A percentile compares a stretch with the other conserved stretches of the same genome.
Evolutionary conservation across 2,797 vertebrate species (phyloP).

Genomic region (Lindbergichthys nudifrons): DNA sequence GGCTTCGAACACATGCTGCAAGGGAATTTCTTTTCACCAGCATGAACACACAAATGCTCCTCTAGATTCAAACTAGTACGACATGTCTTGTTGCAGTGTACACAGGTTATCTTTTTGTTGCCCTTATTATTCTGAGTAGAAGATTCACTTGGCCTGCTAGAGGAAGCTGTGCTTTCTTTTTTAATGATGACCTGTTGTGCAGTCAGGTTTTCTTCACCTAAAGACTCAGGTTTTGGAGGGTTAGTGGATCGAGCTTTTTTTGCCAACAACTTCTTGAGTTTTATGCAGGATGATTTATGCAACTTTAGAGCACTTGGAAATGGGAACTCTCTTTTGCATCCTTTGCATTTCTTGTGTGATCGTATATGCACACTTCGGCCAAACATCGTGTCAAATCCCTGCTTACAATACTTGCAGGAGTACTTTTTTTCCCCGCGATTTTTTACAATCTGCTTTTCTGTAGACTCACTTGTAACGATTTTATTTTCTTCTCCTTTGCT

Average conservation of each 20-base stretch:
- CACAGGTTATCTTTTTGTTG: slow-evolving; percentile 13
- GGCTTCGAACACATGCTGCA: slow-evolving; percentile 51
- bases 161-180: not conserved
- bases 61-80: accelerated
- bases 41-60: slow-evolving; percentile 38
- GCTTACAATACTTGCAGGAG: slow-evolving; percentile 55
- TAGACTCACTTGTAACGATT: not conserved
- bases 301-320: not conserved
- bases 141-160: accelerated
- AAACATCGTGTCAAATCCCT: slow-evolving; percentile 38
- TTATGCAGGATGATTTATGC: slow-evolving; percentile 40
- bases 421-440: accelerated
- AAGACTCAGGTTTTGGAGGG: not conserved
- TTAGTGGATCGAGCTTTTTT: not conserved
- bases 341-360: slow-evolving; percentile 60
- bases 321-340: slow-evolving; percentile 54
- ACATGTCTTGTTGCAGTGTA: slow-evolving; percentile 35
- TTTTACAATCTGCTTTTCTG: not conserved
- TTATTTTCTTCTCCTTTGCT: not conserved
- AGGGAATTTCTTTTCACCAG: not conserved
- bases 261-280: slow-evolving; percentile 8
- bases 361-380: slow-evolving; percentile 36
- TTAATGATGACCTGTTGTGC: accelerated
- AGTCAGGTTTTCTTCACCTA: not conserved
- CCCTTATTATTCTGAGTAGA: not conserved